Conservation (phyloP, 2,113 vertebrate genomes). For the Brachionichthys hirsutus region DNA sequence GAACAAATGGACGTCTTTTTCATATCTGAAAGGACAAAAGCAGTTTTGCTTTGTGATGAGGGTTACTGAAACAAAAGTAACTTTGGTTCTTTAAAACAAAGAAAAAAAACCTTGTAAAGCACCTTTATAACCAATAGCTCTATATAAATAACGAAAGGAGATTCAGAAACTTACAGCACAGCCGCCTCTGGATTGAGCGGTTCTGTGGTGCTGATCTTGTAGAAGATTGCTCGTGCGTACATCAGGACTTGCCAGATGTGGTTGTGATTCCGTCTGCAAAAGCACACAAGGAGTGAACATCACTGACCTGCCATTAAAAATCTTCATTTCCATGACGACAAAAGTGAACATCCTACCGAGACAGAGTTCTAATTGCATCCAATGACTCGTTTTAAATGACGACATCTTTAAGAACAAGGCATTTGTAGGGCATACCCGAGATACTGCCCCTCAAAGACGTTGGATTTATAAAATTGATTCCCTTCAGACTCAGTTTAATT, state of each 20-base stretch:
- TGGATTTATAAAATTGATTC: no score
- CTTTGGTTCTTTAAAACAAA: not conserved
- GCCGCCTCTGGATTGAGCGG: conserved; percentile 96
- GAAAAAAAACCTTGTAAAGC: not conserved
- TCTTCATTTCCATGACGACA: not conserved
- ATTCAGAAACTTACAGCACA: conserved; percentile 83
- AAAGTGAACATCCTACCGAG: not conserved
- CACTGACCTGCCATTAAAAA: not conserved
- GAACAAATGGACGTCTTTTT: conserved; percentile 94
- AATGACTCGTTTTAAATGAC: no score
- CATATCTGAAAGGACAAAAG: conserved; percentile 79
- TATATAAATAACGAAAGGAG: not conserved
- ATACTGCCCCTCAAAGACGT: no score
- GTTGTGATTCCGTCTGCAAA: conserved; percentile 90
- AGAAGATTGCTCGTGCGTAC: conserved; percentile 95
- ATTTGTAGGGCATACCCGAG: no score
- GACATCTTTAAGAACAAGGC: no score
- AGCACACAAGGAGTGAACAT: not conserved
- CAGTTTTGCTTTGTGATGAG: not conserved
- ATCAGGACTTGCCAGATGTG: conserved; percentile 98
- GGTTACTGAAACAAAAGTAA: not conserved
- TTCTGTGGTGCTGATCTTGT: conserved; percentile 92
- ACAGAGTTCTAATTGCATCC: no score
- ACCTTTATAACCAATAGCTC: no score
- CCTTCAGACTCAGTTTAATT: no score